Conservation (phyloP, 2,888 invertebrate genomes). For the Tenthredo amoena region DNA sequence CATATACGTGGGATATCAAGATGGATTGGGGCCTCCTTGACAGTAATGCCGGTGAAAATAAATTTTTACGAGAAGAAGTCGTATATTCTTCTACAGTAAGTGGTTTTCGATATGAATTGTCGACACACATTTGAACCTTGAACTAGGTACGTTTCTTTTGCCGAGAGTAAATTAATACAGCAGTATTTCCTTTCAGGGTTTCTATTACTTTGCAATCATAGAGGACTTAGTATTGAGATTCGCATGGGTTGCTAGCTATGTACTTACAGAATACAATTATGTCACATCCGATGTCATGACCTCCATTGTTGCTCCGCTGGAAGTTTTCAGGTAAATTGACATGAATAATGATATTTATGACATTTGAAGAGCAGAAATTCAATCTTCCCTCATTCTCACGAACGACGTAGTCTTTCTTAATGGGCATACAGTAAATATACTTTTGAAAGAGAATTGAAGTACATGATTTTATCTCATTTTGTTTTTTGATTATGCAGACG, state of each 20-base stretch:
- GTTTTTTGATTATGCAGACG: constrained; percentile 81
- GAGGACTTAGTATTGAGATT: constrained; percentile 97
- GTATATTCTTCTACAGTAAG: constrained; percentile 95
- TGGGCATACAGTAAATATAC: neutral
- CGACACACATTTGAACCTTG: neutral
- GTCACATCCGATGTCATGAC: constrained; percentile 90
- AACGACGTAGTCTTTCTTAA: neutral
- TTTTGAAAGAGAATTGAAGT: constrained; percentile 36
- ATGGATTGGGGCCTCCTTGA: constrained; percentile 99
- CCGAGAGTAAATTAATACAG: constrained; percentile 19
- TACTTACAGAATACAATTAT: constrained; percentile 88
- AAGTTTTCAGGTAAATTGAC: constrained; percentile 89
- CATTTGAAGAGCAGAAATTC: neutral
- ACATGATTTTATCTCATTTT: constrained; percentile 40
- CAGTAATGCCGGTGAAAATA: constrained; percentile 93
- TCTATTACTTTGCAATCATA: constrained; percentile 97
- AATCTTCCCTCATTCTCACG: neutral
- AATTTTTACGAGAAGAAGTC: constrained; percentile 95
- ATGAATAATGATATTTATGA: neutral
- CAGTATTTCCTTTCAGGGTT: constrained; percentile 82
- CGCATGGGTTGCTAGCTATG: constrained; percentile 94
- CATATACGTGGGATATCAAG: constrained; percentile 98
- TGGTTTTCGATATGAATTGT: constrained; percentile 55
- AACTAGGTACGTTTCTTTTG: neutral
- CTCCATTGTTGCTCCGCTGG: constrained; percentile 90